Base-by-base conservation (phyloP, 2,113 vertebrate species). In the Tragulus kanchil region DNA sequence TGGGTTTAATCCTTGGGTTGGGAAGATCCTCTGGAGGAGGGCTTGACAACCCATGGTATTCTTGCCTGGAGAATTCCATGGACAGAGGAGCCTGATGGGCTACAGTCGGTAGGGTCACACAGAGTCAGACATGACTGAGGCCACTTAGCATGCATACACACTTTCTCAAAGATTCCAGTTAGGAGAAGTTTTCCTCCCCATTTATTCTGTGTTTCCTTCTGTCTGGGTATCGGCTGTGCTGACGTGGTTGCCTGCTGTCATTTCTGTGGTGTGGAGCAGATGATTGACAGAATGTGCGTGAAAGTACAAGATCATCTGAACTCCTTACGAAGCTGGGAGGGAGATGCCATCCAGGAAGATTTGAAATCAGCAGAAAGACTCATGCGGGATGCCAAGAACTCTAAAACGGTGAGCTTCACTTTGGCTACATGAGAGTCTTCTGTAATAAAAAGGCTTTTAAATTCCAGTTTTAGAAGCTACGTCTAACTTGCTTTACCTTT, bases 231-330 rank as follows among this genome's bases (percentile, higher is more conserved):
- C 0, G 6, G 7, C 26, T 52, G 10, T 3, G 54, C 90, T 78
- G 25, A 79, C 90, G 56, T 6, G 90, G 78, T 45, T 93, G 16
- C 69, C 89, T 78, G 48, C 52, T 77, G 65, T 12, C 69, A 14
- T 95, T 85, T 8, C 62, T 95, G 81, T 90, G 71, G 67, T 95
- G 83, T 42, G 94, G 78, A 91, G 83, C 97, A 99, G 99, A 99
- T 99, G 99, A 99, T 99, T 92, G 99, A 99, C 97, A 98, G 99
- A 97, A 99, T 99, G 95, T 99, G 99, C 97, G 99, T 99, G 65
- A 99, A 99, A 98, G 99, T 99, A 48, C 99, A 99, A 98, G 99
- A 99, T 97, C 99, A 99, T 94, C 99, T 99, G 85, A 99, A 99
- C 98, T 99, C 99, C 14, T 98, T 99, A 96, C 99, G 99, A 61